Evolutionary conservation across 2,888 invertebrate species (phyloP).

Genomic region (Iphiclides podalirius): DNA sequence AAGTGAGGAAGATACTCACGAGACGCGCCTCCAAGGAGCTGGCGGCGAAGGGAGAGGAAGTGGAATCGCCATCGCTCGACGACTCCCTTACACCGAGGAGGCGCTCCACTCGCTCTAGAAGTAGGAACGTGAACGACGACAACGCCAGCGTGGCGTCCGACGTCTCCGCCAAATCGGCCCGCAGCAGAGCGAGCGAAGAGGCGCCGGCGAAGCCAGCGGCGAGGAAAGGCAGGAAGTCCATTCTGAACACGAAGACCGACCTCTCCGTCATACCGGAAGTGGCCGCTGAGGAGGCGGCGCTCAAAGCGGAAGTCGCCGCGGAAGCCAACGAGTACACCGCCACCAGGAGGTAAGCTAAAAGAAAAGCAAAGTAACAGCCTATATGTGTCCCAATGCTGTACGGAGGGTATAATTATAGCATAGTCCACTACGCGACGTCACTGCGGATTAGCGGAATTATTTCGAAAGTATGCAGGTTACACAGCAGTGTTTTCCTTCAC

Average conservation of each 20-base stretch:
- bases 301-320: slow-evolving; percentile 18
- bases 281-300: slow-evolving; percentile 45
- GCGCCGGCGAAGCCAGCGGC: slow-evolving; percentile 36
- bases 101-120: slow-evolving; percentile 42
- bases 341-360: slow-evolving; percentile 3
- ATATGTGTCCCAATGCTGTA: too few species aligned
- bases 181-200: slow-evolving; percentile 47
- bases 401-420: too few species aligned
- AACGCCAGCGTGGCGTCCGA: slow-evolving; percentile 58
- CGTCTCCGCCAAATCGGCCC: slow-evolving; percentile 48
- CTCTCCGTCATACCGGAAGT: slow-evolving; percentile 70
- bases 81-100: slow-evolving; percentile 54
- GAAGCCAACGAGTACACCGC: slow-evolving; percentile 9
- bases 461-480: too few species aligned
- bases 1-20: slow-evolving; percentile 60
- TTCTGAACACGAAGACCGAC: slow-evolving; percentile 55
- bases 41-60: slow-evolving; percentile 48
- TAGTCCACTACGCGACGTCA: too few species aligned
- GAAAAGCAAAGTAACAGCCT: too few species aligned
- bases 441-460: too few species aligned
- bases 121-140: slow-evolving; percentile 56
- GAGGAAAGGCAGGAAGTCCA: slow-evolving; percentile 56
- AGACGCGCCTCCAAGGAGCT: slow-evolving; percentile 62
- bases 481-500: too few species aligned
- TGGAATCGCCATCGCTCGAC: slow-evolving; percentile 38